Conservation (phyloP, 2,113 vertebrate species). For the Actenoides hombroni region DNA sequence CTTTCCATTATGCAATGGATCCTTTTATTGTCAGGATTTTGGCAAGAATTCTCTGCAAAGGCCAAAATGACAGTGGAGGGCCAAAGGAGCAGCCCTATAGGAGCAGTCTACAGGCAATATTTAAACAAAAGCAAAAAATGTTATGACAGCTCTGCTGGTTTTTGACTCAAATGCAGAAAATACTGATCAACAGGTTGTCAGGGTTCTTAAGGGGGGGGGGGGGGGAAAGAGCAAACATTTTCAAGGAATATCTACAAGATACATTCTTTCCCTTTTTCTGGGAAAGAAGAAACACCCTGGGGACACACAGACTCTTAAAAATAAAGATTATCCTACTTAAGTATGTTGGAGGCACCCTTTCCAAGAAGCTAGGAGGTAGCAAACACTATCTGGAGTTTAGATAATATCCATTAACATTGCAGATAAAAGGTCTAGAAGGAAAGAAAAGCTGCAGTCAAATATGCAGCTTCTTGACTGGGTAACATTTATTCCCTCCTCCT, state of each 20-base stretch:
- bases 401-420: background rate
- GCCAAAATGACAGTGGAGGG: background rate
- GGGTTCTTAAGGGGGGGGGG: background rate
- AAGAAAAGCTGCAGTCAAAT: background rate
- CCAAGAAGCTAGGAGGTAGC: background rate
- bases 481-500: background rate
- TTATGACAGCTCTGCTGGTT: background rate
- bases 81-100: background rate
- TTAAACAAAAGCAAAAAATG: background rate
- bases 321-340: background rate
- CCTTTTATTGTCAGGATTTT: background rate
- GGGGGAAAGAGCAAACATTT: background rate
- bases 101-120: background rate
- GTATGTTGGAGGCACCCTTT: background rate
- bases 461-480: background rate
- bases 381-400: background rate
- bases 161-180: background rate
- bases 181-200: background rate
- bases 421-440: background rate
- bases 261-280: background rate
- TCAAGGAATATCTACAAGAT: background rate
- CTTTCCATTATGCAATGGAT: background rate
- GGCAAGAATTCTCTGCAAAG: background rate
- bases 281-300: background rate
- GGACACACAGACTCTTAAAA: background rate